Evolutionary conservation across 1,140 invertebrate genomes (phyloP), one percentile per base, ranked within the genome.

Genomic region (Andricus grossulariae): DNA sequence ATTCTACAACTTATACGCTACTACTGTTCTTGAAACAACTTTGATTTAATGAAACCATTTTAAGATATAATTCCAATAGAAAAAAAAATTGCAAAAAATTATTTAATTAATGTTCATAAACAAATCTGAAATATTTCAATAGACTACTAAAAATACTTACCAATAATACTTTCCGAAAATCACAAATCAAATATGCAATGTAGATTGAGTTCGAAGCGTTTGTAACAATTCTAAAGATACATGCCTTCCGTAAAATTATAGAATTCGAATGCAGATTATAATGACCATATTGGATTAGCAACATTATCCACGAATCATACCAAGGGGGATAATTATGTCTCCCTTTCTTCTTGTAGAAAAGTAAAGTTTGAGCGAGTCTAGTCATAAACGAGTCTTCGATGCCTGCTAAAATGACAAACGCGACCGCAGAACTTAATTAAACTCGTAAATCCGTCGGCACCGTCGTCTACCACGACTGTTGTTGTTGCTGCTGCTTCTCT

Each of bases 341-440:
- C 15, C 5, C 52, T 57, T 57, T 66, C 16, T 32, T 66, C 60
- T 77, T 50, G 71, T 74, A 76, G 60, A 74, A 72, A 76, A 75
- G 21, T 75, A 66, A 82, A 77, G 81, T 80, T 82, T 77, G 15
- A 74, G 75, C 72, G 76, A 77, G 79, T 80, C 80, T 83, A 80
- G 80, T 82, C 81, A 83, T 84, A 86, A 88, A 84, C 85, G 86
- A 88, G 84, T 78, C 85, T 85, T 88, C 88, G 82, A 87, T 86
- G 86, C 78, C 73, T 83, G 82, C 83, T 86, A 84, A 88, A 87
- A 90, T 89, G 89, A 89, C 87, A 83, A 89, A 90, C 87, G 86
- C 85, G 85, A 90, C 88, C 89, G 86, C 89, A 89, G 83, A 88
- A 90, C 87, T 90, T 90, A 89, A 90, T 90, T 90, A 90, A 90